phyloP scores from a whole-genome alignment of 2,888 invertebrate genomes.

The Arrhopalites spinosus region DNA sequence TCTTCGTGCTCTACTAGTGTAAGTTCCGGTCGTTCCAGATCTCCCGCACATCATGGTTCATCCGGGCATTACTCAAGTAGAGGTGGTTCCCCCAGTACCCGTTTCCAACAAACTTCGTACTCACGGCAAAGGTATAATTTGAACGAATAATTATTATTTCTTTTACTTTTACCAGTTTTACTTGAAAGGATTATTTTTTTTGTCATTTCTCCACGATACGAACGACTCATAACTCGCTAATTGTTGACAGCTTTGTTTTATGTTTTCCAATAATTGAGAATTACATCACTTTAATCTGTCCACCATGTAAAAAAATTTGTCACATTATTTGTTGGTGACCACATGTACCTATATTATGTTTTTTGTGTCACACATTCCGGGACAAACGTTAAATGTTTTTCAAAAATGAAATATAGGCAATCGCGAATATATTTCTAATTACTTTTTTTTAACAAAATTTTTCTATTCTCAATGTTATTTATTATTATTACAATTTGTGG shows the following conservation, averaged over 20 bases:
- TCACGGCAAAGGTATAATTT: constrained; percentile 55
- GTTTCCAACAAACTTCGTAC: constrained; percentile 55
- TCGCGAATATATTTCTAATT: no score
- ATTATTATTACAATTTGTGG: neutral
- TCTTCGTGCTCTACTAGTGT: constrained; percentile 63
- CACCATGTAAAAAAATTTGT: no score
- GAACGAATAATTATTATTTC: neutral
- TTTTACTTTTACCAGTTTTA: neutral
- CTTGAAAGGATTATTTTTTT: neutral
- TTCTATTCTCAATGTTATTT: no score
- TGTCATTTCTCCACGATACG: neutral
- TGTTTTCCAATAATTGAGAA: no score
- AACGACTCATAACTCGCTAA: no score
- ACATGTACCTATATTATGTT: no score
- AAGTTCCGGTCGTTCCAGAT: constrained; percentile 62
- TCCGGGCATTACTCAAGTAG: constrained; percentile 52
- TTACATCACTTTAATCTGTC: no score
- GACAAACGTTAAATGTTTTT: no score
- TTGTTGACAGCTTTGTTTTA: neutral
- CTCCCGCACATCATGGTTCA: constrained; percentile 54
- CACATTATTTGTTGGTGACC: no score
- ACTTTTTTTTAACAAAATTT: no score
- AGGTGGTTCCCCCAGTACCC: constrained; percentile 43
- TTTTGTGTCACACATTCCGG: no score
- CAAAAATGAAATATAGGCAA: no score